Evolutionary conservation across 2,113 vertebrate genomes (phyloP).

Genomic region (Carollia perspicillata): DNA sequence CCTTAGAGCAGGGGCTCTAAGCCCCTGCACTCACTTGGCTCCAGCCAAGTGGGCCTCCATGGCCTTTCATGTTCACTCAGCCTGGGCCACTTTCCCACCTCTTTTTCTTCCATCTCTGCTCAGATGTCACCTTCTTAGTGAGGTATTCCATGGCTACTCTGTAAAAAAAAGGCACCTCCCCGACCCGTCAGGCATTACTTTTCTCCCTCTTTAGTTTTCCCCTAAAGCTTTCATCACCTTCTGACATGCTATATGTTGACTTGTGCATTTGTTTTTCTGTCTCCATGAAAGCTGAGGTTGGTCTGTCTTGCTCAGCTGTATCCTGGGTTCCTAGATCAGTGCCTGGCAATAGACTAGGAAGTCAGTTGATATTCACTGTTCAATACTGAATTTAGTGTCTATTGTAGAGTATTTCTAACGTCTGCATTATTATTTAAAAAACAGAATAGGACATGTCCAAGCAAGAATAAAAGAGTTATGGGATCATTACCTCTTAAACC

Average conservation of each 20-base stretch:
- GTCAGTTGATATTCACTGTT: not conserved
- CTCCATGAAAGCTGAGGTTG: not conserved
- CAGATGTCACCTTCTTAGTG: not conserved
- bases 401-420: not conserved
- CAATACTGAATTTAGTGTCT: not conserved
- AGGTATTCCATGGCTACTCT: not conserved
- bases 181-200: not conserved
- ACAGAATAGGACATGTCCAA: not conserved
- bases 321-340: not conserved
- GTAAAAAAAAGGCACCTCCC: not conserved
- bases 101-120: not conserved
- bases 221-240: not conserved
- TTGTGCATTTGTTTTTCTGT: not conserved
- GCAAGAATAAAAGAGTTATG: not conserved
- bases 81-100: not conserved
- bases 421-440: not conserved
- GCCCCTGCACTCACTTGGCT: not conserved
- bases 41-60: not conserved
- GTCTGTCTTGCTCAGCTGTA: not conserved
- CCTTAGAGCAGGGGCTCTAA: too few relatives aligned
- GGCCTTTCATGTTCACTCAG: not conserved
- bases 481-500: not conserved
- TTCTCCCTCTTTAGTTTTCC: not conserved
- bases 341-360: not conserved
- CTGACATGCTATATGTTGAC: not conserved